phyloP scores from a whole-genome alignment of 2,113 vertebrate genomes.

The Lycaon pictus region DNA sequence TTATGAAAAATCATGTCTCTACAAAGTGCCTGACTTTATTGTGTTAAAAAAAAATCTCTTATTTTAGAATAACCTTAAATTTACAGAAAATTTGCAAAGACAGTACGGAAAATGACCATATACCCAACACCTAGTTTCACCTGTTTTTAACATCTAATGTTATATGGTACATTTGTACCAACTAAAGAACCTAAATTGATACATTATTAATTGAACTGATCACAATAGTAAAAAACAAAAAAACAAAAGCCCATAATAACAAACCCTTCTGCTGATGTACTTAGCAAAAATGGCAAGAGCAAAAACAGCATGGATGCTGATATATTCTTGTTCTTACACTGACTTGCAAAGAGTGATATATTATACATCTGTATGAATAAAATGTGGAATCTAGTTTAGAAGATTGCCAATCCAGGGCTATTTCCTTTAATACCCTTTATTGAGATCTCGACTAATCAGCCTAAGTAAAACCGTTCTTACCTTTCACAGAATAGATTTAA shows the following conservation, averaged over 20 bases:
- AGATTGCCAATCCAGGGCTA: background rate
- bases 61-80: slow-evolving; percentile 34
- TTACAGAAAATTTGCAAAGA: background rate
- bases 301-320: background rate
- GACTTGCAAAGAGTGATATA: background rate
- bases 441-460: slow-evolving; percentile 1
- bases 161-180: background rate
- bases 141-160: background rate
- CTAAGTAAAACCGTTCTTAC: background rate
- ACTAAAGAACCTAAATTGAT: background rate
- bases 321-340: background rate
- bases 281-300: background rate
- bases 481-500: slow-evolving; percentile 44
- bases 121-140: background rate
- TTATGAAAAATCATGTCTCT: background rate
- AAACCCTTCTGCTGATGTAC: background rate
- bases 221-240: background rate
- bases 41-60: background rate
- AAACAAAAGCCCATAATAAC: background rate
- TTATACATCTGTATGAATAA: background rate
- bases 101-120: background rate
- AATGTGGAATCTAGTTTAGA: slow-evolving; percentile 1
- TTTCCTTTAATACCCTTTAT: slow-evolving; percentile 17
- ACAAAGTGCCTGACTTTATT: background rate
- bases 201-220: background rate